Base-by-base conservation (phyloP, 2,888 invertebrate species). In the Oxytorus armatus region DNA sequence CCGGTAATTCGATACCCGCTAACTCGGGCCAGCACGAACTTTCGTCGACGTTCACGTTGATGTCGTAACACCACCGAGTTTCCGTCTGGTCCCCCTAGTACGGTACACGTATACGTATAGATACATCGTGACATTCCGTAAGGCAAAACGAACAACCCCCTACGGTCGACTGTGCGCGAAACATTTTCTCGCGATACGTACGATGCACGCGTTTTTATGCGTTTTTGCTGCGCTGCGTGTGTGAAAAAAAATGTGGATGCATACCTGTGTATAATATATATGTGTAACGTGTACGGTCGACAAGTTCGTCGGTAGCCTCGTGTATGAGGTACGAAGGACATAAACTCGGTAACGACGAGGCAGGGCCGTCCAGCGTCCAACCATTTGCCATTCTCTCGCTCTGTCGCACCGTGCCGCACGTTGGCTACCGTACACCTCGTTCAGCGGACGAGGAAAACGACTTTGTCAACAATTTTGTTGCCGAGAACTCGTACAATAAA, bases 1-100 rank as follows among this genome's bases (percentile, higher is more conserved):
- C n/a, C n/a, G 1, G 88, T 86, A 88, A 88, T 82, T 80, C 83
- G 87, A 88, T 85, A 81, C 83, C 83, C 57, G n/a, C 59, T 18
- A 29, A 39, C 63, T 51, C 66, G 29, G 44, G 14, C 55, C 49
- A 49, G 18, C 65, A 33, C 18, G 63, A 42, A 18, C 14, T 47
- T 21, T 16, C 7, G 61, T 57, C 39, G 36, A 11, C 21, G 36
- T 57, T 33, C 39, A 23, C 49, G 57, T 49, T 11, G 57, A 42
- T 36, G 73, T 44, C 61, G 51, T 44, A 47, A 33, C 47, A 53
- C 66, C 18, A 53, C 18, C 25, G n/a, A 18, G 57, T 66, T 59
- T 44, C 44, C 10, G 44, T 51, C 59, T 66, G 21, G 44, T 25
- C 51, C 51, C 18, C 23, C 5, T 1, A 36, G 36, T 36, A 8